Evolutionary conservation across 2,888 invertebrate genomes (phyloP), one percentile per base, ranked within the genome.

Genomic region (Carpatolechia fugitivella): DNA sequence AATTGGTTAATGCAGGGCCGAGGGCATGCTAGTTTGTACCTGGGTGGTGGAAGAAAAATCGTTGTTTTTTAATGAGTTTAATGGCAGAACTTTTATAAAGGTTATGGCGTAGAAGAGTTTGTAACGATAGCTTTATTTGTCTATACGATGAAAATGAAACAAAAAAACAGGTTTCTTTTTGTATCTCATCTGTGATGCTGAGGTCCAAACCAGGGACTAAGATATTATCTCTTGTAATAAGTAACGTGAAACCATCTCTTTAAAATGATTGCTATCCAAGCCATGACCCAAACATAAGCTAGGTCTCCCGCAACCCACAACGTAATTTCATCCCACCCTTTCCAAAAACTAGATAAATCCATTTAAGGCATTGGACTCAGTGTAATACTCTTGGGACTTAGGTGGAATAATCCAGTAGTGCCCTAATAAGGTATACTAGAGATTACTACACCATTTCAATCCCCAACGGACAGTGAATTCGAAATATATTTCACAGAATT

Each of bases 1-100:
- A 80, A 80, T 79, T 80, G 78, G 78, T 76, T 77, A 78, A 80
- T 77, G 78, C 71, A 74, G 78, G 76, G 73, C 68, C 65, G 64
- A 56, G 36, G 49, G 49, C 13, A 14, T 31, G 46, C 60, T 58
- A 61, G 58, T 56, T 54, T 62, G 54, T 57, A 60, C 57, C 11
- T 52, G 38, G n/a, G 4, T 16, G 47, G 35, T 35, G 24, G 52
- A 44, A 52, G 20, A 47, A 35, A 14, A 44, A 44, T 44, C n/a
- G 13, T 47, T 13, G 30, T 29, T 31, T 47, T 24, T 16, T 40
- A 41, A 41, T 11, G 0, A 41, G 20, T 18, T 41, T 11, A 41
- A 20, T 18, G 10, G 11, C 18, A 10, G 40, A 0, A 10, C 11
- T 10, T 20, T 41, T 8, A 16, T 16, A 40, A 18, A 8, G 10